Evolutionary conservation across 92 coral and sea anemone species (phyloP).

Genomic region (Epizoanthus stellaris): DNA sequence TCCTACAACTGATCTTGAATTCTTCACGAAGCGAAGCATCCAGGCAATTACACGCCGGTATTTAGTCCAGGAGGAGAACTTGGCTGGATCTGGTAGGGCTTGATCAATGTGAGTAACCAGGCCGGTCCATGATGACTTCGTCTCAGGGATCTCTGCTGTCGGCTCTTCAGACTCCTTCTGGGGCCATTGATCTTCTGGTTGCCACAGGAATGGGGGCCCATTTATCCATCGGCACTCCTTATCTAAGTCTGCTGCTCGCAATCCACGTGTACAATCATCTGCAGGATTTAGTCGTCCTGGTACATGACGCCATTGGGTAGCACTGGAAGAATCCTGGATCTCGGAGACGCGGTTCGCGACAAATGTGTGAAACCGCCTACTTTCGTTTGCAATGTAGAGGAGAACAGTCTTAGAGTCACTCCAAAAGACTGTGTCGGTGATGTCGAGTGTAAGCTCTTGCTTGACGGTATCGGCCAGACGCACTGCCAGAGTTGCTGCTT

Average conservation of each 20-base stretch:
- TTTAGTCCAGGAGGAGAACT: constrained; percentile 69
- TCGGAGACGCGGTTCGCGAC: constrained; percentile 72
- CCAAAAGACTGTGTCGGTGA: constrained; percentile 53
- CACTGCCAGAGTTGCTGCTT: constrained; percentile 67
- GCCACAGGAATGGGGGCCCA: constrained; percentile 53
- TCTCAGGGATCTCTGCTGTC: constrained; percentile 11
- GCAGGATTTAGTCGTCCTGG: constrained; percentile 59
- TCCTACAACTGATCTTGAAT: constrained; percentile 40
- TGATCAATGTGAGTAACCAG: constrained; percentile 33
- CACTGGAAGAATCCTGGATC: constrained; percentile 61
- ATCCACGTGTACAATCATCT: constrained; percentile 66
- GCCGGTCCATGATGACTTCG: constrained; percentile 33
- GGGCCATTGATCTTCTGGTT: constrained; percentile 53
- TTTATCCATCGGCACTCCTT: constrained; percentile 60
- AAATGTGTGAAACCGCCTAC: constrained; percentile 71
- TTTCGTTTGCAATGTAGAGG: constrained; percentile 65
- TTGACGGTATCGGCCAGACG: constrained; percentile 54
- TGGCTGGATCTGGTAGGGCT: constrained; percentile 58
- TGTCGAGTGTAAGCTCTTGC: constrained; percentile 41
- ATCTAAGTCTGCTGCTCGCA: constrained; percentile 49
- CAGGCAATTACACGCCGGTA: constrained; percentile 62
- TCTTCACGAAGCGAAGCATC: constrained; percentile 62
- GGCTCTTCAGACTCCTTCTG: constrained; percentile 2
- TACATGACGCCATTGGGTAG: constrained; percentile 59
- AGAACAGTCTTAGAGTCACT: constrained; percentile 72